Base-by-base conservation (phyloP, 2,888 invertebrate genomes). In the Cantharis flavilabris region DNA sequence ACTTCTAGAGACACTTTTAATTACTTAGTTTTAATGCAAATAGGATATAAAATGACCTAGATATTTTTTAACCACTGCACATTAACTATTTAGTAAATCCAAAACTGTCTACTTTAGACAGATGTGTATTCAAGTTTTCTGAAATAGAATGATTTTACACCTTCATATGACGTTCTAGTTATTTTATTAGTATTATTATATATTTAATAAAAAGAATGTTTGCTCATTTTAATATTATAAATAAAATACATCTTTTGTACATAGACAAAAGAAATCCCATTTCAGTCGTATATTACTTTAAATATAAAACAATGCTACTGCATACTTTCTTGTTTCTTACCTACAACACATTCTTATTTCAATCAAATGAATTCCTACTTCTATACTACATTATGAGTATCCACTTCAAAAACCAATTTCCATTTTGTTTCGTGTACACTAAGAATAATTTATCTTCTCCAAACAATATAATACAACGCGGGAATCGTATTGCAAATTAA, bases 401-500 rank as follows among this genome's bases (percentile, higher is more conserved):
- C 78, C 75, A 78, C 78, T 78, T 73, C 70, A 78, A 78, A 78
- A 78, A 78, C 75, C 78, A 78, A 78, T 78, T 76, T 78, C 76
- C 78, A 78, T 78, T 78, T 78, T 75, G 75, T 78, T 77, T 71
- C 76, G 78, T 72, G 71, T 76, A 72, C 74, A 65, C 74, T 73
- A 76, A 78, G 78, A 76, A 76, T 78, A 78, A 78, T 78, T 78
- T 76, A 78, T 76, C 73, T 76, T 76, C 76, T 78, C 76, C 76
- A 76, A 78, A 78, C 78, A 76, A 76, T 78, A 78, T 78, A 76
- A 71, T 76, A 76, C 78, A 76, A 76, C 71, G 78, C 78, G 76
- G 75, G 78, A 75, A 78, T 78, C 75, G 78, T 76, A 78, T 78
- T 78, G 75, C 78, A 78, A 78, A 78, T 78, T 78, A 76, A 78